Evolutionary conservation across 64 coral and sea anemone species (phyloP).

Genomic region (Stichodactyla mertensii): DNA sequence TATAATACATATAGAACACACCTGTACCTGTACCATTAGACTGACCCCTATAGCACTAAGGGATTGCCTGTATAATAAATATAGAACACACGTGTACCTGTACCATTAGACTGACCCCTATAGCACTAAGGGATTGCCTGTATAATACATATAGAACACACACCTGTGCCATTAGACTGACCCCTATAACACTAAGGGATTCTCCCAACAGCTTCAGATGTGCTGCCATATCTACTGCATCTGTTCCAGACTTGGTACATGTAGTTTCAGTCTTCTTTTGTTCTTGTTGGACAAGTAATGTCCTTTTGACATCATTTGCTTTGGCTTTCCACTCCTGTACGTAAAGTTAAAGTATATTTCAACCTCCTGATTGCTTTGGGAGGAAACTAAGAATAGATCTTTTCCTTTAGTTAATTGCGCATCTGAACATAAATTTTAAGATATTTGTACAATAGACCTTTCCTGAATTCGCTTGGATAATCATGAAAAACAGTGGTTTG

Average conservation of each 20-base stretch:
- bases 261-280: constrained; percentile 36
- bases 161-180: constrained; percentile 70
- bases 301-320: constrained; percentile 51
- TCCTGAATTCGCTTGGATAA: too few species aligned
- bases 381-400: too few species aligned
- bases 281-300: background rate
- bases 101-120: too few species aligned
- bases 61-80: constrained; percentile 53
- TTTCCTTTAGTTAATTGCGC: too few species aligned
- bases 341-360: background rate
- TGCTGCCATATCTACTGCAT: constrained; percentile 64
- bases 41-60: constrained; percentile 54
- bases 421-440: too few species aligned
- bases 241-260: background rate
- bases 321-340: constrained; percentile 63
- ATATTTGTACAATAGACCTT: too few species aligned
- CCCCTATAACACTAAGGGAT: constrained; percentile 67
- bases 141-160: background rate
- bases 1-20: background rate
- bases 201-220: constrained; percentile 84
- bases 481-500: too few species aligned
- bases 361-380: too few species aligned
- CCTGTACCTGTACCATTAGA: constrained; percentile 58
- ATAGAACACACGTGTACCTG: too few species aligned
- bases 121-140: too few species aligned